Evolutionary conservation across 2,797 vertebrate species (phyloP), one percentile per base, ranked within the genome.

Genomic region (Rhyacichthys aspro): DNA sequence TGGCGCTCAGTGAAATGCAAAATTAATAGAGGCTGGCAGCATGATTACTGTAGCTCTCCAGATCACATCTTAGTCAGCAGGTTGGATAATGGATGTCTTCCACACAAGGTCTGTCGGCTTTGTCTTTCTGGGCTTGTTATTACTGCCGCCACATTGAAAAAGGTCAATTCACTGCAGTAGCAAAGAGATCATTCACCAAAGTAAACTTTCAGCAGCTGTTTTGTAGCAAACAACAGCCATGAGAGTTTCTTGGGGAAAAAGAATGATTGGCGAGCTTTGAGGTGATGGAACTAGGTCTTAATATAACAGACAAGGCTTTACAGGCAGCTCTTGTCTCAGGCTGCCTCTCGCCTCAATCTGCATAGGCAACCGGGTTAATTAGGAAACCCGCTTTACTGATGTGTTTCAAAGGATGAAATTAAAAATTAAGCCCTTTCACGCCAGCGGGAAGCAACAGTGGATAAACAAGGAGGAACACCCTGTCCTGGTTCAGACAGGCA

Each of bases 401-500:
- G 87, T 76, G 80, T 89, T 92, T 91, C 89, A 91, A 90, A 88
- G 85, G 83, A 85, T 78, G 81, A 83, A 86, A 90, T 90, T 67
- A 90, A 90, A 88, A 88, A 89, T 89, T 84, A 83, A 86, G 70
- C 38, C 70, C 74, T 79, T 88, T 80, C 68, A 82, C 70, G 49
- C 76, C 85, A 84, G 71, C 52, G 46, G 74, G 80, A 80, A 81
- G 71, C 56, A 59, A 43, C 60, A 58, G 70, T 82, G 59, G 67
- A 68, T 84, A 86, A 90, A 90, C 74, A 86, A 82, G 72, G 50
- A 80, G 71, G 46, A 83, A 85, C 81, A 72, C 42, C 64, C 73
- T 18, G 74, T 69, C 82, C 82, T 80, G 85, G 72, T 86, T 89
- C 53, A 6, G 4, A 57, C 43, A 62, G 74, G 84, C 79, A 74